Percentiles rank a stretch among this genome's conserved stretches.
These are phyloP conservation scores for Myotis brandtii DNA, from an alignment of 2,113 vertebrate species.

Conservation along the genomic window DNA sequence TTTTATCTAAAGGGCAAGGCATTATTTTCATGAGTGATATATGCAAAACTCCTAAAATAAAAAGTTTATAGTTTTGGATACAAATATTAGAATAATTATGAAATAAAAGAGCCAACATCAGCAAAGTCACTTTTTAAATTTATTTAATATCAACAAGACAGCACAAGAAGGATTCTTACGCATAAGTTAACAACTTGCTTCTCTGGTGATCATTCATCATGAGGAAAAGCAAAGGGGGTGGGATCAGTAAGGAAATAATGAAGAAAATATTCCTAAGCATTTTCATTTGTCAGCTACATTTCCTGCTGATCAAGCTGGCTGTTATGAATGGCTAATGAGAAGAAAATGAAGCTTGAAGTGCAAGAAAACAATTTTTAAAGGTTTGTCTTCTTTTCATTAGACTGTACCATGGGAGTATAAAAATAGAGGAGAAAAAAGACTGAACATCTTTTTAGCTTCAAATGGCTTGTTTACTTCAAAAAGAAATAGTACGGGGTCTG, in stretches of 20 bases:
- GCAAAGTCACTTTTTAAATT: neutral
- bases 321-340: slow-evolving; percentile 70
- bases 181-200: slow-evolving; percentile 55
- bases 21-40: neutral
- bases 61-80: neutral
- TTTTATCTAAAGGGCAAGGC: neutral
- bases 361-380: neutral
- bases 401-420: neutral
- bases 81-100: slow-evolving; percentile 9
- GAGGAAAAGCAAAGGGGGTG: neutral
- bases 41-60: neutral
- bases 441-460: neutral
- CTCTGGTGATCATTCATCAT: slow-evolving; percentile 37
- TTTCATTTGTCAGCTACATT: slow-evolving; percentile 56
- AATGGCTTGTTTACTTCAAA: slow-evolving; percentile 35
- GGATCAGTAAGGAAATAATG: neutral
- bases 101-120: slow-evolving; percentile 70
- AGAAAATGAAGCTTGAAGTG: slow-evolving; percentile 56
- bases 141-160: slow-evolving; percentile 61
- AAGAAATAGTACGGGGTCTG: neutral
- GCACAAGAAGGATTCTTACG: slow-evolving; percentile 45
- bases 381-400: slow-evolving; percentile 26
- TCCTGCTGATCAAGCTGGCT: slow-evolving; percentile 63
- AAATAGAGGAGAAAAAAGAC: slow-evolving; percentile 14
- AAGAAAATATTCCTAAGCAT: slow-evolving; percentile 37